phyloP scores from a whole-genome alignment of 2,797 vertebrate genomes.

The Cyclura pinguis region DNA sequence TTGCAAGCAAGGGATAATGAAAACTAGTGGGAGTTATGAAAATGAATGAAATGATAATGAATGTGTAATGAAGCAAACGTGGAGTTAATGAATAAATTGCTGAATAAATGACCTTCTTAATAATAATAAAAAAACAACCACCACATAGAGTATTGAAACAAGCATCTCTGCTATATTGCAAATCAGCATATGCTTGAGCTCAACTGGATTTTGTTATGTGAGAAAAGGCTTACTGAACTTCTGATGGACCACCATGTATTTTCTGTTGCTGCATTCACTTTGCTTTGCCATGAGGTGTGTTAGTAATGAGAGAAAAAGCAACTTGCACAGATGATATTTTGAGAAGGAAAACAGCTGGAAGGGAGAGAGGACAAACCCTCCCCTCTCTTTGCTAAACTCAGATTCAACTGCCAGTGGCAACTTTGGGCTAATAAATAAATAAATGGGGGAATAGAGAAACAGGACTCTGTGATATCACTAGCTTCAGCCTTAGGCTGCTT shows the following conservation, averaged over 20 bases:
- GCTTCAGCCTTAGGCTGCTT: slow-evolving; percentile 7
- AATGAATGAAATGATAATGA: background rate
- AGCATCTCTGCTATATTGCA: background rate
- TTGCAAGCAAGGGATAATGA: background rate
- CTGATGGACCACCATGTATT: too few relatives aligned
- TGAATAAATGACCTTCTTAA: background rate
- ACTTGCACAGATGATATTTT: background rate
- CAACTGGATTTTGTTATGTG: background rate
- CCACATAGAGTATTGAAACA: background rate
- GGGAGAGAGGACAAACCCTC: background rate
- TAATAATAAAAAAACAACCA: background rate
- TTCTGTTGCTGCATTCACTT: background rate
- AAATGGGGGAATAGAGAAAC: background rate
- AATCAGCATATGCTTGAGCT: background rate
- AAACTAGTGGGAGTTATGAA: background rate
- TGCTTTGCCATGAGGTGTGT: background rate
- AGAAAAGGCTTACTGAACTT: background rate
- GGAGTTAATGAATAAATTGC: background rate
- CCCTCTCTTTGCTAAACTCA: background rate
- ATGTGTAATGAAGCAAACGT: background rate
- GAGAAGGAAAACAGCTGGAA: background rate
- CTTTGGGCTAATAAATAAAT: background rate
- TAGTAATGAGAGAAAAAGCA: background rate
- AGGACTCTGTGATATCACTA: background rate
- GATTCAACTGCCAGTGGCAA: background rate